Conservation (phyloP, 2,888 invertebrate genomes). For the Gymnoscelis rufifasciata region DNA sequence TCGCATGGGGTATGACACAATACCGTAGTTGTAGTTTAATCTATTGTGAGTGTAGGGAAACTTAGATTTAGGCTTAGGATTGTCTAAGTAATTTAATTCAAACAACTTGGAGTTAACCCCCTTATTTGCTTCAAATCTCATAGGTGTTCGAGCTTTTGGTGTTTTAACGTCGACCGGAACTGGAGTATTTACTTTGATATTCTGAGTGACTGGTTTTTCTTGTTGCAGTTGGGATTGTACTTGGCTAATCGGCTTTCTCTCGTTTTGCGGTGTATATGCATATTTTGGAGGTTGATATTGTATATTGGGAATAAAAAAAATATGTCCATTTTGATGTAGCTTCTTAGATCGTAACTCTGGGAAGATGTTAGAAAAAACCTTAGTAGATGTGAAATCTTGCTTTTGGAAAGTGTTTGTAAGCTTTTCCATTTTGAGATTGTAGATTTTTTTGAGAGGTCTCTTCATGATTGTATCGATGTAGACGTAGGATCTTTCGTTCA, state of each 20-base stretch:
- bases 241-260: not conserved
- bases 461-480: constrained; percentile 48
- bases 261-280: not conserved
- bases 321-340: not conserved
- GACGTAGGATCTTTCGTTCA: constrained; percentile 57
- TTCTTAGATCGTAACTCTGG: not conserved
- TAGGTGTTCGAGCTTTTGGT: not conserved
- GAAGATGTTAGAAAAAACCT: not conserved
- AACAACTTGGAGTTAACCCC: not conserved
- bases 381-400: not conserved
- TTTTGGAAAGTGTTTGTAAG: not conserved
- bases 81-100: not conserved
- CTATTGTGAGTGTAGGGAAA: constrained; percentile 1
- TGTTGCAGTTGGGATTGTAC: not conserved
- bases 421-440: constrained; percentile 3
- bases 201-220: not conserved
- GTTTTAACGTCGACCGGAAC: too few species aligned
- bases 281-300: not conserved
- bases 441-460: constrained; percentile 21
- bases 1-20: not conserved
- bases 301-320: not conserved
- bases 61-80: not conserved
- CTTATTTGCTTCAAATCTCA: not conserved
- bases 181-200: not conserved
- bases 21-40: constrained; percentile 5